phyloP scores from a whole-genome alignment of 2,888 invertebrate species.

The Pristionchus entomophagus region DNA sequence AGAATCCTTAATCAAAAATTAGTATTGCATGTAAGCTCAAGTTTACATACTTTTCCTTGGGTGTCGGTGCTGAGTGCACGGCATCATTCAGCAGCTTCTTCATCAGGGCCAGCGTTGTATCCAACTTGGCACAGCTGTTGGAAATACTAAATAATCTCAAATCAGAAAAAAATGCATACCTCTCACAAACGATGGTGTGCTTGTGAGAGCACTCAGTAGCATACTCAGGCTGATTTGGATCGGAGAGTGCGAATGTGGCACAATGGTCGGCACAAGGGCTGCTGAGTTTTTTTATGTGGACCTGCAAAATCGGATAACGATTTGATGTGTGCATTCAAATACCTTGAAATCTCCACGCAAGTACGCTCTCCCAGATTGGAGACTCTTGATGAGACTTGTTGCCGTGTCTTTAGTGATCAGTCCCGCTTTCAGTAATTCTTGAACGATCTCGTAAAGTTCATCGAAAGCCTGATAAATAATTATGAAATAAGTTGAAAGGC shows the following conservation, averaged over 20 bases:
- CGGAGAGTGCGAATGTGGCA: neutral
- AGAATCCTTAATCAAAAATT: neutral
- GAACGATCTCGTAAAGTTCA: neutral
- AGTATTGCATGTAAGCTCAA: neutral
- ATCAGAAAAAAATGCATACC: neutral
- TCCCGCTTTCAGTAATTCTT: neutral
- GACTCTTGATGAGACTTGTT: neutral
- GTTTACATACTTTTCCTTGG: neutral
- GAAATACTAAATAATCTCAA: no score
- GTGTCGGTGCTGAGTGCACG: neutral
- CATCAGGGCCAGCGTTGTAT: neutral
- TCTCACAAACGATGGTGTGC: neutral
- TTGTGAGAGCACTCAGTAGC: neutral
- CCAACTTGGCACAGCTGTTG: neutral
- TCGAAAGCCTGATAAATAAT: neutral
- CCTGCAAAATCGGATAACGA: neutral
- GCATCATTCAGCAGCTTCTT: neutral
- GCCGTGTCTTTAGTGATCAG: neutral
- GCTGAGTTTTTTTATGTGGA: neutral
- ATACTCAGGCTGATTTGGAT: neutral
- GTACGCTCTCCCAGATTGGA: neutral
- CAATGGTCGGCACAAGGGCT: neutral
- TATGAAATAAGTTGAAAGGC: neutral
- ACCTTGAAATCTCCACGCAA: neutral
- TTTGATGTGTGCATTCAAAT: neutral